Conservation (phyloP, 2,113 vertebrate species). For the Camarhynchus parvulus region DNA sequence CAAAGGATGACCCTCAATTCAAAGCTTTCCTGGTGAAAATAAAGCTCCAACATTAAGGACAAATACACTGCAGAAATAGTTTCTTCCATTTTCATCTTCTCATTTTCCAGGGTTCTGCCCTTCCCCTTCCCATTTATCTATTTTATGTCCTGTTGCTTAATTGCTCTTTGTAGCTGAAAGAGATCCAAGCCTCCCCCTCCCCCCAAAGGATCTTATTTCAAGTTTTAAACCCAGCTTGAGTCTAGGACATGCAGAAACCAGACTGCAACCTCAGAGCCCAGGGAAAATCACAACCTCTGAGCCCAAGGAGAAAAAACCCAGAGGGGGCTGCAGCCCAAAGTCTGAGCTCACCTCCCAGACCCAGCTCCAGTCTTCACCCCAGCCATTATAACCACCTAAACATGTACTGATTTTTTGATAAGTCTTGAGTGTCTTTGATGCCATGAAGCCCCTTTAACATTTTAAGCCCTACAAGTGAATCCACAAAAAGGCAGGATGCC, state of each 20-base stretch:
- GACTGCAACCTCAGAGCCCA: background rate
- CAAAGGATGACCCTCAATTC: background rate
- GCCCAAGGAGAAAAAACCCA: background rate
- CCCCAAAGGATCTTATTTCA: slow-evolving; percentile 37
- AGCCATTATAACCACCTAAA: background rate
- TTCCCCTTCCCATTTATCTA: slow-evolving; percentile 45
- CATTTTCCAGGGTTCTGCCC: background rate
- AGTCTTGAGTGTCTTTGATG: background rate
- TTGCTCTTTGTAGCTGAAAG: slow-evolving; percentile 29
- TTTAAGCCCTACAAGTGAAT: background rate
- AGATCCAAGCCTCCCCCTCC: slow-evolving; percentile 26
- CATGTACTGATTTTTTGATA: background rate
- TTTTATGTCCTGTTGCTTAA: slow-evolving; percentile 46
- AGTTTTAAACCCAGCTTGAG: slow-evolving; percentile 4
- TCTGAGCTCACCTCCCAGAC: background rate
- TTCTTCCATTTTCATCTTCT: slow-evolving; percentile 28
- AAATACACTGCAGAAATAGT: background rate
- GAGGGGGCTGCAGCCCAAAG: background rate
- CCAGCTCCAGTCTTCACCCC: background rate
- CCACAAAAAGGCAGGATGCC: background rate
- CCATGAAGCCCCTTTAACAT: background rate
- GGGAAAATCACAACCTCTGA: background rate
- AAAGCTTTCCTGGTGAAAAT: background rate
- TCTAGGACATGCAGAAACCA: background rate
- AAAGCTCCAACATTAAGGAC: background rate